These are phyloP conservation scores for Bellardia bayeri DNA, from an alignment of 2,888 invertebrate species.

Conservation along the genomic window DNA sequence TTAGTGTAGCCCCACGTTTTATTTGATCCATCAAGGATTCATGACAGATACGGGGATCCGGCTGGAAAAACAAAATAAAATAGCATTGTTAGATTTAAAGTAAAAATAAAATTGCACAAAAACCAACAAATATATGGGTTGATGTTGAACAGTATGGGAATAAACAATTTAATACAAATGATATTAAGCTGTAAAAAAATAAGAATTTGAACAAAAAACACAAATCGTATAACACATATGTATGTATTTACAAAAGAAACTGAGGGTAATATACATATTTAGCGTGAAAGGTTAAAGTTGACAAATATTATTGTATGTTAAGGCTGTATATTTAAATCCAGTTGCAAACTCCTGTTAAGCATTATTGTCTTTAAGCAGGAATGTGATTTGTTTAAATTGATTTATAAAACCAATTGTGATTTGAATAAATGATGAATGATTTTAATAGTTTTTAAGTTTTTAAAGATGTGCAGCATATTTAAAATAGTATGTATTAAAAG, in stretches of 20 bases:
- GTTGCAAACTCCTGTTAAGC: background rate
- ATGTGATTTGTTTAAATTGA: background rate
- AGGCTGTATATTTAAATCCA: background rate
- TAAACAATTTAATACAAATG: slow-evolving; percentile 11
- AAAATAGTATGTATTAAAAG: no score
- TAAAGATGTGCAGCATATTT: no score
- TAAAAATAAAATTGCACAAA: background rate
- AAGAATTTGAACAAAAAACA: background rate
- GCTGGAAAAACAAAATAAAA: slow-evolving; percentile 84
- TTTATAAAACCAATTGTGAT: background rate
- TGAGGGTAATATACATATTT: background rate
- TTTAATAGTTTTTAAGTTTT: no score
- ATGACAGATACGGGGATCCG: slow-evolving; percentile 91
- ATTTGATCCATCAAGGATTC: slow-evolving; percentile 98
- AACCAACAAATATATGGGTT: background rate
- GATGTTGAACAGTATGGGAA: slow-evolving; percentile 22
- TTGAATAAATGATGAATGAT: no score
- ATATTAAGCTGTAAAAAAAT: background rate
- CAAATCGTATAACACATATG: background rate
- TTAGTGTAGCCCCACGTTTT: slow-evolving; percentile 92
- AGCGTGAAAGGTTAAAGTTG: background rate
- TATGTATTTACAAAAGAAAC: background rate
- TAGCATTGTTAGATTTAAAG: background rate
- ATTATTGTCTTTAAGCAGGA: background rate
- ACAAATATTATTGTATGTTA: background rate